phyloP scores from a whole-genome alignment of 2,888 invertebrate species.

The Drosophila austrosaltans region DNA sequence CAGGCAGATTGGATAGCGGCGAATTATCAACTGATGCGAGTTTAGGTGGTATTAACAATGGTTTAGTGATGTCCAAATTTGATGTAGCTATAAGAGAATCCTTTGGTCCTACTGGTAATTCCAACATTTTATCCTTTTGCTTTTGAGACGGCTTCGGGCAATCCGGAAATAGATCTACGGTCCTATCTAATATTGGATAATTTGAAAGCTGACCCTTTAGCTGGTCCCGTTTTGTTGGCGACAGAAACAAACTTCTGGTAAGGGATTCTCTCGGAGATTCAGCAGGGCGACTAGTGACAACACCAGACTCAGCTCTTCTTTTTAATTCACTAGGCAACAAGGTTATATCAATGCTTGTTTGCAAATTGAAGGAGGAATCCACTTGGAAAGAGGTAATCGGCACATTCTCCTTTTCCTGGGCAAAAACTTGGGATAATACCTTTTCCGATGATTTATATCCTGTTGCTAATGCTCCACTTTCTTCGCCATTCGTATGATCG shows the following conservation, averaged over 20 bases:
- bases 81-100: neutral
- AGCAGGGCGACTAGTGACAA: neutral
- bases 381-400: neutral
- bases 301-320: slow-evolving; percentile 8
- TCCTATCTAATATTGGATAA: slow-evolving; percentile 46
- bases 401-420: slow-evolving; percentile 47
- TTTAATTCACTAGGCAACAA: slow-evolving; percentile 52
- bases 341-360: slow-evolving; percentile 59
- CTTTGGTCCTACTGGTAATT: neutral
- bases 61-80: neutral
- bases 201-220: slow-evolving; percentile 43
- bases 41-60: neutral
- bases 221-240: slow-evolving; percentile 38
- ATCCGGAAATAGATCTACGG: slow-evolving; percentile 53
- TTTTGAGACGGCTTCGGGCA: neutral
- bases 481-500: slow-evolving; percentile 54
- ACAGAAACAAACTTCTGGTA: slow-evolving; percentile 48
- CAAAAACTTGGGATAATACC: neutral
- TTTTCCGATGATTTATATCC: neutral
- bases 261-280: slow-evolving; percentile 11
- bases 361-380: slow-evolving; percentile 48
- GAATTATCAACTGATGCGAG: neutral
- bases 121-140: neutral
- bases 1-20: neutral
- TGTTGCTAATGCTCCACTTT: slow-evolving; percentile 41